Base-by-base conservation (phyloP, 2,113 vertebrate genomes). In the Perognathus longimembris region DNA sequence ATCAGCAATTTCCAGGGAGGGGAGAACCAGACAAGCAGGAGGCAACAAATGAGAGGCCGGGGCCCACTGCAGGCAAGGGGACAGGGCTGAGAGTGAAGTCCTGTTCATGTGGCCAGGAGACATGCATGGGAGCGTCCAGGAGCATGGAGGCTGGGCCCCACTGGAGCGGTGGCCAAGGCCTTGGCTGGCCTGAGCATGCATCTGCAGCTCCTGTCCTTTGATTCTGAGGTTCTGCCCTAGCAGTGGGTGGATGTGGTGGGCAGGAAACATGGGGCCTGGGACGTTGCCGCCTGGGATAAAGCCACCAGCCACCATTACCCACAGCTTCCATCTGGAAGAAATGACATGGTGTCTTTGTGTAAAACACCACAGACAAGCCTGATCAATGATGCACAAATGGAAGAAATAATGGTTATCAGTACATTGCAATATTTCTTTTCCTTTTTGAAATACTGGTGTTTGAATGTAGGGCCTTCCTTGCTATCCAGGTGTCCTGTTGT, bases 51-150 rank as follows among this genome's bases (percentile, higher is more conserved):
- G 1, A 26, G 71, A 77, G 24, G 32, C 5, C 15, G 26, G 32
- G 18, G 34, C n/a, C 36, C 7, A 0, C 17, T 10, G 10, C 4
- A 21, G 38, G 26, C 6, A 30, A 9, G 14, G 73, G 22, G 61
- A 70, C 75, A 69, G 69, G 40, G n/a, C 30, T 3, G n/a, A 24
- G 28, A 26, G 69, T 32, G 26, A 22, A 76, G 42, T 32, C 14
- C 1, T 0, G 15, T 3, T 24, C 80, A 26, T 2, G 21, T 22
- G 38, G 54, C n/a, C 38, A 5, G 26, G 30, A 59, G 28, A 7
- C 11, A 0, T 2, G 2, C 12, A 3, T 1, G 14, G 50, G 11
- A 30, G 2, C 11, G 5, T 0, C 8, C 7, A 40, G 10, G 12
- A n/a, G 1, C 7, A 45, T 45, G 1, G 45, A 45, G 45, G 45